Percentiles rank a stretch among this genome's conserved stretches.
Evolutionary conservation across 1,140 invertebrate genomes (phyloP).

Genomic region (Lepidurus packardi): DNA sequence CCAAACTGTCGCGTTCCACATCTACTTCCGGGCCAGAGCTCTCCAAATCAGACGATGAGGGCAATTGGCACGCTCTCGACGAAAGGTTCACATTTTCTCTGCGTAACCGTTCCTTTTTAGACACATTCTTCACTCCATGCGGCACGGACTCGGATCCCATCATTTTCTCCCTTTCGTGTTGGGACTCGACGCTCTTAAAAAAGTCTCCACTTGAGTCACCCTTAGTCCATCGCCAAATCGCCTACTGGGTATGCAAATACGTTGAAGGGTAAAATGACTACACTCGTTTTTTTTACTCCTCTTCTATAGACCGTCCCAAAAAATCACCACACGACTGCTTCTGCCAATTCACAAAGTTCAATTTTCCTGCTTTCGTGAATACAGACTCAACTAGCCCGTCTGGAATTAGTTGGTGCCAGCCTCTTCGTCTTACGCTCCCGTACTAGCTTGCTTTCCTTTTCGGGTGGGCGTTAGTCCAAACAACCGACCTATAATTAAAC

Average conservation of each 20-base stretch:
- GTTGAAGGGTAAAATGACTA: no score
- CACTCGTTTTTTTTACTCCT: not conserved
- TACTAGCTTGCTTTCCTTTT: not conserved
- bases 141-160: not conserved
- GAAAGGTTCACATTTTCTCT: not conserved
- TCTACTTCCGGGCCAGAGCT: not conserved
- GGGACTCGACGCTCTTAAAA: not conserved
- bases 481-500: slow-evolving; percentile 22
- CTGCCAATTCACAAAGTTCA: slow-evolving; percentile 3
- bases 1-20: not conserved
- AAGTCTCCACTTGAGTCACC: not conserved
- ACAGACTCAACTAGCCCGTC: not conserved
- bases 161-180: not conserved
- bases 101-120: not conserved
- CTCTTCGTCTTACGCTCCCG: not conserved
- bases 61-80: not conserved
- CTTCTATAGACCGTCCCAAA: not conserved
- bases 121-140: not conserved
- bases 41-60: not conserved
- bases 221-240: not conserved
- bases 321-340: not conserved
- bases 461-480: slow-evolving; percentile 17
- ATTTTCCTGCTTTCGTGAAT: not conserved
- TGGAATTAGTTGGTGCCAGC: not conserved
- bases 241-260: not conserved